A percentile compares a stretch with the other conserved stretches of the same genome.
Evolutionary conservation across 53 echinoderm and acorn worm genomes (phyloP).

Genomic region (Holothuria leucospilota): DNA sequence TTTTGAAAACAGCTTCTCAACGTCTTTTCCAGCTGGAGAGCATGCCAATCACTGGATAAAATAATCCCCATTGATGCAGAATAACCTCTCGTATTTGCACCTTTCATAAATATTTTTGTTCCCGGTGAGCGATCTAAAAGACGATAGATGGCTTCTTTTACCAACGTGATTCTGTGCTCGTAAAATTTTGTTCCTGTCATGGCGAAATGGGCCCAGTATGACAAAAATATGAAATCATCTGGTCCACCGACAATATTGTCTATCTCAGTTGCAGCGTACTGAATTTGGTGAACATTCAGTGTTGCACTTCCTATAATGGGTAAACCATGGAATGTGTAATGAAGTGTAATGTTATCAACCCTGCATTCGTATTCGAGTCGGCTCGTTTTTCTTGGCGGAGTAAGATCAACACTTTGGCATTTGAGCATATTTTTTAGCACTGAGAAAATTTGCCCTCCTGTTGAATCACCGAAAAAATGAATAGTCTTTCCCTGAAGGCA

Average conservation of each 20-base stretch:
- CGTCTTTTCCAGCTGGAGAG: background rate
- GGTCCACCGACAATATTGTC: background rate
- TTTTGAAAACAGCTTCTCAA: background rate
- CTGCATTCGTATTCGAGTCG: too few species aligned
- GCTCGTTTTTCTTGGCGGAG: too few species aligned
- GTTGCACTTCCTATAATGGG: background rate
- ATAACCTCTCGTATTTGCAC: conserved; percentile 6
- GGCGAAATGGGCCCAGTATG: conserved; percentile 21
- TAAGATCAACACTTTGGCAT: too few species aligned
- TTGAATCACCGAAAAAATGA: too few species aligned
- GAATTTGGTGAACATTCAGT: background rate
- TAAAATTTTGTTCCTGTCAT: conserved; percentile 7
- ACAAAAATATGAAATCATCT: conserved; percentile 9
- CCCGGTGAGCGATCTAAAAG: background rate
- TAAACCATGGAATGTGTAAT: conserved; percentile 1
- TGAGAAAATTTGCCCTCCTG: too few species aligned
- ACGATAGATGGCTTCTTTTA: background rate
- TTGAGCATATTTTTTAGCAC: too few species aligned
- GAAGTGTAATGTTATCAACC: background rate
- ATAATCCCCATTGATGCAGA: background rate
- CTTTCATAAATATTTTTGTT: conserved; percentile 7
- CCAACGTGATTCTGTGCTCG: background rate
- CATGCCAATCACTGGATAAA: conserved; percentile 7
- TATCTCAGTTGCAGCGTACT: conserved; percentile 15
- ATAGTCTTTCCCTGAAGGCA: too few species aligned